Evolutionary conservation across 2,113 vertebrate genomes (phyloP).

Genomic region (Oreochromis aureus): DNA sequence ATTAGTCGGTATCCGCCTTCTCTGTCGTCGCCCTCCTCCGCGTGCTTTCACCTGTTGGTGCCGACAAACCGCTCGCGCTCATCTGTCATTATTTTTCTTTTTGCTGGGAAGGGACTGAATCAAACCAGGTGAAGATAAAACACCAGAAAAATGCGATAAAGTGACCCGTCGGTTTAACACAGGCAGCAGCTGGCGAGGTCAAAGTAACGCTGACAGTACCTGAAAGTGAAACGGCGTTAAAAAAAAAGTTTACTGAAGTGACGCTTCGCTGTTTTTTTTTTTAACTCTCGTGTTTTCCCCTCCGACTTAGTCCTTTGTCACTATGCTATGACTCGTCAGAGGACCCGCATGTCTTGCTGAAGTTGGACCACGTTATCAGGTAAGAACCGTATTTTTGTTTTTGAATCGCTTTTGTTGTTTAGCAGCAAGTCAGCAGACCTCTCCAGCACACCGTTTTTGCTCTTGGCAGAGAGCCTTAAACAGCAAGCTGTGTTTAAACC

Average conservation of each 20-base stretch:
- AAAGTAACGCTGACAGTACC: neutral
- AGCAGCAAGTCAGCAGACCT: neutral
- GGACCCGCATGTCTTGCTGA: neutral
- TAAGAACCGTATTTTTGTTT: neutral
- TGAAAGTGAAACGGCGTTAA: conserved; percentile 25
- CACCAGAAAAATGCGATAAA: neutral
- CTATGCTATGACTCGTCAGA: neutral
- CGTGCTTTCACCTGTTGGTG: conserved; percentile 52
- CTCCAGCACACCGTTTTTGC: neutral
- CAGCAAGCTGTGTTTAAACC: neutral
- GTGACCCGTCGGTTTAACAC: neutral
- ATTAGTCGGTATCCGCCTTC: neutral
- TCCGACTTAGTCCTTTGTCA: neutral
- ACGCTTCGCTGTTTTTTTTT: neutral
- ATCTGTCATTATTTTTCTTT: neutral
- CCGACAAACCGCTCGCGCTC: neutral
- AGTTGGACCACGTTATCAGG: conserved; percentile 12
- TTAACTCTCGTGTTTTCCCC: rapidly evolving
- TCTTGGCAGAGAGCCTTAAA: neutral
- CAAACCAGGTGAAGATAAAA: neutral
- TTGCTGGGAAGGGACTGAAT: neutral
- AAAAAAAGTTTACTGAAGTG: neutral
- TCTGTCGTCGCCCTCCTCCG: neutral
- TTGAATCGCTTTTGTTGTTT: neutral
- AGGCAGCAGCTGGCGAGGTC: neutral